Percentiles rank a stretch among this genome's conserved stretches.
Evolutionary conservation across 2,797 vertebrate genomes (phyloP).

Genomic region (Chaenodraco wilsoni): DNA sequence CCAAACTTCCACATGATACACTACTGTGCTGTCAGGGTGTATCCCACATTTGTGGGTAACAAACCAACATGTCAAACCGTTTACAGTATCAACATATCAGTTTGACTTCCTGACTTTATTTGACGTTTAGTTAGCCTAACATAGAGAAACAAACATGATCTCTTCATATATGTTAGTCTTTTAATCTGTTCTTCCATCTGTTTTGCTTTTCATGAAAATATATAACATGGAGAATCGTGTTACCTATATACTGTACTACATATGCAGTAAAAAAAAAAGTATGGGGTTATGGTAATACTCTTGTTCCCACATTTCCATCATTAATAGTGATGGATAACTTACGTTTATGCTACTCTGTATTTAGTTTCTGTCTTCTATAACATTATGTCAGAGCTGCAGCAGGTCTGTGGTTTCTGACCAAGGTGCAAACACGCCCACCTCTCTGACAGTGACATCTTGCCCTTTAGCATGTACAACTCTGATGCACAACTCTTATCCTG

Average conservation of each 20-base stretch:
- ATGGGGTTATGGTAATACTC: not conserved
- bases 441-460: not conserved
- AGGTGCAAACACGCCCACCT: constrained; percentile 46
- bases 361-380: not conserved
- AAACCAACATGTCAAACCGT: not conserved
- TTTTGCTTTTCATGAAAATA: too few species aligned
- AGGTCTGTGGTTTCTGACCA: not conserved
- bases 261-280: too few species aligned
- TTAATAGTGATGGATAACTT: not conserved
- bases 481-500: constrained; percentile 6
- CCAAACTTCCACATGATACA: not conserved
- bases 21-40: not conserved
- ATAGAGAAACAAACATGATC: not conserved
- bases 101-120: not conserved
- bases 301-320: not conserved
- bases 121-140: not conserved
- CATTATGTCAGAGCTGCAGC: not conserved
- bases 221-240: too few species aligned
- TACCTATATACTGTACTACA: too few species aligned
- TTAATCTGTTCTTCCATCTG: too few species aligned
- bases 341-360: not conserved
- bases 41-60: not conserved
- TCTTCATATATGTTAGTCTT: not conserved
- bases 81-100: not conserved
- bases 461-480: not conserved